Percentiles rank a stretch among this genome's conserved stretches.
These are phyloP conservation scores for Gryllus longicercus DNA, from an alignment of 2,888 invertebrate genomes.

Conservation along the genomic window DNA sequence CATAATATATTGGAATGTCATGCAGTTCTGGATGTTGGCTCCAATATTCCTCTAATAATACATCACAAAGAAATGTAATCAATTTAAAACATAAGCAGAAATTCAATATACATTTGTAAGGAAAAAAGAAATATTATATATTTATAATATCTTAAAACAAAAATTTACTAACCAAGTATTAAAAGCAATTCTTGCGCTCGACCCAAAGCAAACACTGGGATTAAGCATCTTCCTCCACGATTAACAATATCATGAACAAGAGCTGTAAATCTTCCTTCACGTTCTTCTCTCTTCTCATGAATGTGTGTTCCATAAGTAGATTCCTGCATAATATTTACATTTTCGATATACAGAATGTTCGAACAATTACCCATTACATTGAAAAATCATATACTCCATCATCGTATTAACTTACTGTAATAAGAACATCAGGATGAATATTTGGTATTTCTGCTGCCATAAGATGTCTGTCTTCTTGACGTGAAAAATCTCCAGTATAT, in stretches of 20 bases:
- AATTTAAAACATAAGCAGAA: neutral
- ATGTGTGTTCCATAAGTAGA: constrained; percentile 99
- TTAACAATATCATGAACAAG: constrained; percentile 93
- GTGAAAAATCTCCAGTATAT: constrained; percentile 97
- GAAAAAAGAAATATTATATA: neutral
- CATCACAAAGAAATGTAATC: constrained; percentile 17
- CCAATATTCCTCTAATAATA: constrained; percentile 88
- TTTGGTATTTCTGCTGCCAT: constrained; percentile 99
- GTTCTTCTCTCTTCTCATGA: constrained; percentile 95
- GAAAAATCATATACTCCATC: neutral
- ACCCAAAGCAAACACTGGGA: constrained; percentile 97
- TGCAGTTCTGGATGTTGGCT: constrained; percentile 93
- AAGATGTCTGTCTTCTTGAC: constrained; percentile 97
- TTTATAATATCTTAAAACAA: neutral
- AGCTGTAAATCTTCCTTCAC: constrained; percentile 87
- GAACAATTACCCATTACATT: constrained; percentile 31
- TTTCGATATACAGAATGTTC: neutral
- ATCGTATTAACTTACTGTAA: constrained; percentile 62
- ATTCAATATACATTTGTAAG: neutral
- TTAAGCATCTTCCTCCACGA: constrained; percentile 95
- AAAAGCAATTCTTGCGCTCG: constrained; percentile 93
- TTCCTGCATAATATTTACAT: constrained; percentile 57
- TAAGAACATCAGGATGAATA: constrained; percentile 92
- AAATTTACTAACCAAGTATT: constrained; percentile 62
- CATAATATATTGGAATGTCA: constrained; percentile 98